A percentile compares a stretch with the other conserved stretches of the same genome.
Conservation (phyloP, 2,888 invertebrate genomes). For the Altica lythri region DNA sequence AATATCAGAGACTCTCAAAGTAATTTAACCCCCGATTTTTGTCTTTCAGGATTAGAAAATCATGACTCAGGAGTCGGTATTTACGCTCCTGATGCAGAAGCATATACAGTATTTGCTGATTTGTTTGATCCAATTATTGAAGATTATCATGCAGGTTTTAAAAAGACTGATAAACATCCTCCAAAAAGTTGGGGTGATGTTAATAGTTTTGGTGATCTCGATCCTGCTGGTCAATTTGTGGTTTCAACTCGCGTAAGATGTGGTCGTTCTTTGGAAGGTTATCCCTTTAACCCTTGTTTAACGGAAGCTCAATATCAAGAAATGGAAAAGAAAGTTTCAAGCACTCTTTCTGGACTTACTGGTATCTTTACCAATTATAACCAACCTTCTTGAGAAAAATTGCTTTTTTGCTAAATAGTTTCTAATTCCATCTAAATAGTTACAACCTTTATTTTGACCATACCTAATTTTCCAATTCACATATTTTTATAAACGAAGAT, state of each 20-base stretch:
- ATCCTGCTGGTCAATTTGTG: constrained; percentile 65
- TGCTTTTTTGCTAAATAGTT: background rate
- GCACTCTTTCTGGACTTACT: constrained; percentile 47
- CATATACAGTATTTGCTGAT: constrained; percentile 67
- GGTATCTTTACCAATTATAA: too few species aligned
- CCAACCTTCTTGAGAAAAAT: too few species aligned
- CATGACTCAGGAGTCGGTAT: constrained; percentile 69
- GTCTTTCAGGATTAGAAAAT: constrained; percentile 69
- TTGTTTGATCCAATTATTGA: constrained; percentile 72
- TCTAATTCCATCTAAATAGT: too few species aligned
- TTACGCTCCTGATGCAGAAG: constrained; percentile 71
- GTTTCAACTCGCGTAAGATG: constrained; percentile 70
- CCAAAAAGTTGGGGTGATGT: constrained; percentile 64
- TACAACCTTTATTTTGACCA: too few species aligned
- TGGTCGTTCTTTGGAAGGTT: constrained; percentile 65
- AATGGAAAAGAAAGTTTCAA: constrained; percentile 61
- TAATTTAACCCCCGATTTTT: too few species aligned
- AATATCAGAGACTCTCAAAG: too few species aligned
- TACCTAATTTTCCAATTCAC: too few species aligned
- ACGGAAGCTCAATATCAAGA: constrained; percentile 66
- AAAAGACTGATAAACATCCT: constrained; percentile 63
- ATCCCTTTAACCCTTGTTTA: constrained; percentile 70
- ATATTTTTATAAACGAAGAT: too few species aligned
- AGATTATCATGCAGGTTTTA: constrained; percentile 69
- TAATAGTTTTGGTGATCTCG: constrained; percentile 59